These are phyloP conservation scores for Zelostemma sp. DNA, from an alignment of 1,140 invertebrate genomes.

Conservation along the genomic window DNA sequence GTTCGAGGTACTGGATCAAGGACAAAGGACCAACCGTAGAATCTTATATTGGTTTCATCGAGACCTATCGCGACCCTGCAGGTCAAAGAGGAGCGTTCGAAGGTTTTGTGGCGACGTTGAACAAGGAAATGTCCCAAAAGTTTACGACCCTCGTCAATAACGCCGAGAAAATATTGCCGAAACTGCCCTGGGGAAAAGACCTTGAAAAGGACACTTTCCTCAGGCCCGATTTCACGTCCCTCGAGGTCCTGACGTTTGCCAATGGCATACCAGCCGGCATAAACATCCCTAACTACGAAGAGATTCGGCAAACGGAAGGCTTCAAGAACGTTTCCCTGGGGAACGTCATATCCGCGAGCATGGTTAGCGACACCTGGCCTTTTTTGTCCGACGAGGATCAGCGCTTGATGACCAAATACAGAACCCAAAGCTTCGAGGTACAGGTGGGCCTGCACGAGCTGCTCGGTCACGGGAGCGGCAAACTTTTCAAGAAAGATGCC, in stretches of 20 bases:
- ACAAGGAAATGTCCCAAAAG: conserved; percentile 94
- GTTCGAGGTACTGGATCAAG: conserved; percentile 90
- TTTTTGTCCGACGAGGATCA: conserved; percentile 85
- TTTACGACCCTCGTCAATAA: conserved; percentile 85
- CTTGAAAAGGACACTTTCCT: conserved; percentile 95
- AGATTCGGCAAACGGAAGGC: conserved; percentile 93
- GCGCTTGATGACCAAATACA: conserved; percentile 79
- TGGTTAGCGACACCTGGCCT: conserved; percentile 83
- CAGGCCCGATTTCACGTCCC: conserved; percentile 94
- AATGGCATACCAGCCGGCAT: conserved; percentile 95
- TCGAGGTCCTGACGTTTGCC: conserved; percentile 94
- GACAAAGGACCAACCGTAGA: conserved; percentile 93
- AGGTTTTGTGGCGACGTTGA: conserved; percentile 96
- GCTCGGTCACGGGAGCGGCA: conserved; percentile 95
- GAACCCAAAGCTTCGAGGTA: conserved; percentile 80
- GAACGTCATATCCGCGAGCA: conserved; percentile 91
- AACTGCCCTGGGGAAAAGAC: conserved; percentile 87
- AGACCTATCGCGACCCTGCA: conserved; percentile 93
- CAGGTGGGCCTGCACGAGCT: conserved; percentile 96
- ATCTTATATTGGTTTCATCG: conserved; percentile 96
- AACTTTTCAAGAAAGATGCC: conserved; percentile 83
- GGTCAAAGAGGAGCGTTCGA: conserved; percentile 96
- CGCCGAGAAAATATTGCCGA: conserved; percentile 83
- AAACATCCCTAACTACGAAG: conserved; percentile 98
- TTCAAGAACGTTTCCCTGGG: conserved; percentile 97